Base-by-base conservation (phyloP, 2,113 vertebrate genomes). In the Hippocampus mohnikei region DNA sequence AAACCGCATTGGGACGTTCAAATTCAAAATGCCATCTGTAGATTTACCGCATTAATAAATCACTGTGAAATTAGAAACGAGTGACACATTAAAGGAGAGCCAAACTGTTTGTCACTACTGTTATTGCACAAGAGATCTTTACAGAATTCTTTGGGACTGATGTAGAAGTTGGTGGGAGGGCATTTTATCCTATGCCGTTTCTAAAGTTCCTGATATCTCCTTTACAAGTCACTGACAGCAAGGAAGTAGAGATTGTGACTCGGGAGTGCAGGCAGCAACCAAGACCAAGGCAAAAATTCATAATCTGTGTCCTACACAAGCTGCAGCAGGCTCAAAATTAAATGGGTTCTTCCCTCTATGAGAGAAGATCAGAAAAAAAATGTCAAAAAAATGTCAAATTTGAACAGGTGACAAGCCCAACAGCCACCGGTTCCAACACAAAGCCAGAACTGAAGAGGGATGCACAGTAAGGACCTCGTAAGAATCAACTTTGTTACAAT, bases 11-110 rank as follows among this genome's bases (percentile, higher is more conserved):
- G 29, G 46, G 23, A 77, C 60, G 52, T 65, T 68, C 65, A 29
- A 52, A 77, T 81, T 75, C 67, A 62, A 73, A 75, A 88, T 78
- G 68, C 75, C 70, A 68, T 72, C 61, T 77, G 75, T 75, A 79
- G 70, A 80, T 61, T 70, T 41, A 29, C 40, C 71, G 70, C 66
- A 79, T 78, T 66, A 67, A 83, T 72, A 76, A 83, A 70, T 82
- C 65, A 74, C 63, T 67, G 58, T 73, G 72, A 76, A 81, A 81
- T 82, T 67, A 74, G 27, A 46, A 62, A 63, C 1, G 0, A 73
- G 60, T 76, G 80, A 81, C 70, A 79, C 72, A 73, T 71, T 78
- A 61, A 78, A 79, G 70, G 64, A n/a, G 29, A 16, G 29, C 56
- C 20, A 83, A 73, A 81, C 37, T 56, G 58, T 67, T 73, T 75